Conservation (phyloP, 2,113 vertebrate species). For the Pelobates fuscus region DNA sequence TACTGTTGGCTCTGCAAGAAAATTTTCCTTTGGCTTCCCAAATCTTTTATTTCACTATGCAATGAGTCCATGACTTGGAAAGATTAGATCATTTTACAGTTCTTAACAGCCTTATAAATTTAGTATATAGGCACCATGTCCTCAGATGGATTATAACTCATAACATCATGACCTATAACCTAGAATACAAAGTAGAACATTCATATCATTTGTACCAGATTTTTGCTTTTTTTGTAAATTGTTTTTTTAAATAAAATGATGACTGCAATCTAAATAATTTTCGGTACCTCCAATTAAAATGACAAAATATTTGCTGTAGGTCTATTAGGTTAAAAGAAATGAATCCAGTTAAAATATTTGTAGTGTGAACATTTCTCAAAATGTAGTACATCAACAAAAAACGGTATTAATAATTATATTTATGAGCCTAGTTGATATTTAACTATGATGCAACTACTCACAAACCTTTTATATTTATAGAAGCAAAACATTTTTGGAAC, state of each 20-base stretch:
- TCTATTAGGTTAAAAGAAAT: slow-evolving; percentile 10
- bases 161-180: not conserved
- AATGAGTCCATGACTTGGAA: slow-evolving; percentile 16
- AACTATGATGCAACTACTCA: slow-evolving; percentile 35
- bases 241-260: not conserved
- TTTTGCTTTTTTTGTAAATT: not conserved
- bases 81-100: slow-evolving; percentile 27
- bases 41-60: slow-evolving; percentile 19
- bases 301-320: slow-evolving; percentile 18
- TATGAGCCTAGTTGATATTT: slow-evolving; percentile 39
- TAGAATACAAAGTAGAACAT: slow-evolving; percentile 3
- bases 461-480: slow-evolving; percentile 49
- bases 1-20: slow-evolving; percentile 64
- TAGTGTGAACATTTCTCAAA: slow-evolving; percentile 3
- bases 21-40: slow-evolving; percentile 62
- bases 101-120: slow-evolving; percentile 23
- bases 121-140: slow-evolving; percentile 18
- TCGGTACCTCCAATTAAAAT: not conserved
- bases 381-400: slow-evolving; percentile 24
- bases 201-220: not conserved
- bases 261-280: slow-evolving; percentile 6
- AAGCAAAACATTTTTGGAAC: slow-evolving; percentile 46
- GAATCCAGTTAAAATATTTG: slow-evolving; percentile 18
- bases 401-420: slow-evolving; percentile 29
- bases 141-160: slow-evolving; percentile 17